Evolutionary conservation across 2,113 vertebrate species (phyloP).

Genomic region (Sardina pilchardus): DNA sequence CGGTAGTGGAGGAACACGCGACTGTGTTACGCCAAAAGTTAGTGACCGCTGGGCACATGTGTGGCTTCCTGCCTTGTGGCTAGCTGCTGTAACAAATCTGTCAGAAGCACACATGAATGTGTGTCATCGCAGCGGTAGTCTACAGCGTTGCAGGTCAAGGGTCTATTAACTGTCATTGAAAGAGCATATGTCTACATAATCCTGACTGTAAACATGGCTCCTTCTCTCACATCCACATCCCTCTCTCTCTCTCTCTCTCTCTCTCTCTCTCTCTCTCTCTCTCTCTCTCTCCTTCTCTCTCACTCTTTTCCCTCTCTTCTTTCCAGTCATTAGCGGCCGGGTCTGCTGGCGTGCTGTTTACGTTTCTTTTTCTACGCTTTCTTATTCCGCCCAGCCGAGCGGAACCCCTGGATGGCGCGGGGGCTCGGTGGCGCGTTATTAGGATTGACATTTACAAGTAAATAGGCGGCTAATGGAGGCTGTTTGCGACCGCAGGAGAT

Average conservation of each 20-base stretch:
- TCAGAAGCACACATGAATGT: not conserved
- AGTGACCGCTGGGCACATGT: not conserved
- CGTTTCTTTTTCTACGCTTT: not conserved
- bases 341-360: not conserved
- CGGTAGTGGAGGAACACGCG: not conserved
- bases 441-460: conserved; percentile 32
- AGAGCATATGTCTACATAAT: not conserved
- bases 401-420: not conserved
- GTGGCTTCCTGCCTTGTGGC: not conserved
- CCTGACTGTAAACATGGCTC: not conserved
- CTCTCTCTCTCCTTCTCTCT: not conserved
- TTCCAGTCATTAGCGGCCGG: not conserved
- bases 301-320: not conserved
- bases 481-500: conserved; percentile 23
- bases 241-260: not conserved
- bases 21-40: not conserved
- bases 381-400: not conserved
- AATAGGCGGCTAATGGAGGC: conserved; percentile 1
- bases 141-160: not conserved
- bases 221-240: not conserved
- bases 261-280: not conserved
- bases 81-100: not conserved
- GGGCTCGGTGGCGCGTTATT: not conserved
- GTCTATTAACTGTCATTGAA: not conserved
- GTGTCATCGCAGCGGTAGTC: not conserved